phyloP scores from a whole-genome alignment of 2,113 vertebrate genomes.

The Dicaeum eximium region DNA sequence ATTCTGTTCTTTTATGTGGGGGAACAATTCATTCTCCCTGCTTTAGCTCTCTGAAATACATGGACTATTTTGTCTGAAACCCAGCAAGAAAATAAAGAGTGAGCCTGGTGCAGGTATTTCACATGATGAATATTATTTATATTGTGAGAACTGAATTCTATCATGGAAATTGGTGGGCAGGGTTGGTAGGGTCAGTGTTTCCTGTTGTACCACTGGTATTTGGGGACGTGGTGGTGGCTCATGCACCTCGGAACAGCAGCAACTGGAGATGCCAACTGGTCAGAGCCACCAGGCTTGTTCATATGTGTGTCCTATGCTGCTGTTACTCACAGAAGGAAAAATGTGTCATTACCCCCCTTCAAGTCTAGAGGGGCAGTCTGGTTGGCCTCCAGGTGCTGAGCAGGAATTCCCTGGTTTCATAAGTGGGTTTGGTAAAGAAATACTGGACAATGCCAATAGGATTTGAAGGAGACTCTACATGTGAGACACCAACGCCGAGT shows the following conservation, averaged over 20 bases:
- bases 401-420: not conserved
- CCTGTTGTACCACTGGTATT: not conserved
- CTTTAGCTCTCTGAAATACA: not conserved
- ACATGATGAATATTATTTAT: not conserved
- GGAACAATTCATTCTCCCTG: not conserved
- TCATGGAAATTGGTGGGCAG: not conserved
- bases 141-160: not conserved
- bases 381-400: not conserved
- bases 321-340: not conserved
- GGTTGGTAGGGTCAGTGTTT: not conserved
- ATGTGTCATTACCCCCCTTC: not conserved
- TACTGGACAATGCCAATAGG: not conserved
- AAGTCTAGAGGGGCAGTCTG: not conserved
- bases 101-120: not conserved
- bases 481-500: not conserved
- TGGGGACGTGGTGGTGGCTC: not conserved
- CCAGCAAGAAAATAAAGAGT: not conserved
- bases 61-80: not conserved
- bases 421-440: not conserved
- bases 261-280: not conserved
- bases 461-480: not conserved
- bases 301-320: not conserved
- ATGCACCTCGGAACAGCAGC: not conserved
- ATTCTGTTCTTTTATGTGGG: not conserved
- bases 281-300: not conserved